Percentiles rank a stretch among this genome's conserved stretches.
Conservation (phyloP, 2,113 vertebrate species). For the Rhinoderma darwinii region DNA sequence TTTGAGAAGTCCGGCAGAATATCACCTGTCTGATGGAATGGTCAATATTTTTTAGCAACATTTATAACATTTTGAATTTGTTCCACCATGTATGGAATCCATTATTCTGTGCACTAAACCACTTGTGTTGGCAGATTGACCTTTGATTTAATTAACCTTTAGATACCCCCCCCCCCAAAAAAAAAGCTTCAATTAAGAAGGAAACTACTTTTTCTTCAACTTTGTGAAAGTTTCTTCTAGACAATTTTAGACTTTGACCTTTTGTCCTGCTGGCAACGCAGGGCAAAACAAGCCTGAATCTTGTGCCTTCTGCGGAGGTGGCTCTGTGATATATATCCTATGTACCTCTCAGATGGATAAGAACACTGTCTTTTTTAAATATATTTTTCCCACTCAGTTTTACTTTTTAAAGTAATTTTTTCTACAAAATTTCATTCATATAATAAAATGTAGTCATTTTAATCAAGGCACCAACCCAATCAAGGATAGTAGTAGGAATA, state of each 20-base stretch:
- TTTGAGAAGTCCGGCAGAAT: neutral
- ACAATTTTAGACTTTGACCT: slow-evolving; percentile 35
- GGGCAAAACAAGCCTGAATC: neutral
- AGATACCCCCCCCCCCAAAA: neutral
- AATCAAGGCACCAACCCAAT: neutral
- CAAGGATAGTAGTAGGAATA: too few species aligned
- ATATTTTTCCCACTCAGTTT: neutral
- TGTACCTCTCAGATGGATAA: neutral
- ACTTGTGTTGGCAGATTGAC: neutral
- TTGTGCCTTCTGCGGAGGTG: slow-evolving; percentile 15
- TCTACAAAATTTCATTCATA: neutral
- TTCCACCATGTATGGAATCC: slow-evolving; percentile 3
- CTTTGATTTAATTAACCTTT: slow-evolving; percentile 23
- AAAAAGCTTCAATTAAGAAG: neutral
- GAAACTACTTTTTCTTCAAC: neutral
- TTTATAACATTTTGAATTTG: neutral
- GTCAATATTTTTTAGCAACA: neutral
- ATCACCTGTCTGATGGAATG: neutral
- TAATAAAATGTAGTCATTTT: neutral
- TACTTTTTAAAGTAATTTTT: neutral
- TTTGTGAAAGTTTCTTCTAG: neutral
- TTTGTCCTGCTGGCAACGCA: neutral
- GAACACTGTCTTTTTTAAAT: neutral
- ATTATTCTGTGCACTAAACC: neutral
- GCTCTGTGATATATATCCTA: neutral